phyloP scores from a whole-genome alignment of 2,113 vertebrate species.

The Xiphorhynchus elegans region DNA sequence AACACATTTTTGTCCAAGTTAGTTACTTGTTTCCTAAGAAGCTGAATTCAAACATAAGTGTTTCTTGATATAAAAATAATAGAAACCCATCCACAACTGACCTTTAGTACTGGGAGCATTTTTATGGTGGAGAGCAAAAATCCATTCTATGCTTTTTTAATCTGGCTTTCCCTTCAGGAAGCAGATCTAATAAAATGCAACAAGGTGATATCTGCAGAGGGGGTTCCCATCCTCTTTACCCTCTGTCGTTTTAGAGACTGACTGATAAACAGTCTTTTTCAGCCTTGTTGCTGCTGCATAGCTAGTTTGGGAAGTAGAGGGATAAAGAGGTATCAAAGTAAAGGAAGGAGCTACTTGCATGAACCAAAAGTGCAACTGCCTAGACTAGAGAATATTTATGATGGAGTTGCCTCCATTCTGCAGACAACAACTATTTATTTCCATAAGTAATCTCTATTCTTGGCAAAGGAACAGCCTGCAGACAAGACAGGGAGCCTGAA shows the following conservation, averaged over 20 bases:
- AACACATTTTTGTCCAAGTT: not conserved
- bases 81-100: not conserved
- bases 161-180: slow-evolving; percentile 5
- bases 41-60: not conserved
- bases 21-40: not conserved
- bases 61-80: not conserved
- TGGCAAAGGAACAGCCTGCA: not conserved
- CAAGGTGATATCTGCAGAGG: not conserved
- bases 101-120: slow-evolving; percentile 2
- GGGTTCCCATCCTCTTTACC: not conserved
- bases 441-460: not conserved
- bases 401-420: not conserved
- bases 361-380: not conserved
- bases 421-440: not conserved
- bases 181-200: not conserved
- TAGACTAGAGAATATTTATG: not conserved
- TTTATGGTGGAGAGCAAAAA: slow-evolving; percentile 2
- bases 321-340: not conserved
- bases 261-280: not conserved
- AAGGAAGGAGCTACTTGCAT: not conserved
- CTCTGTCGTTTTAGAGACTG: not conserved
- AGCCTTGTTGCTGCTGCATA: not conserved
- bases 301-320: not conserved
- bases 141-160: not conserved
- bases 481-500: not conserved